Base-by-base conservation (phyloP, 2,113 vertebrate species). In the Phalacrocorax aristotelis region DNA sequence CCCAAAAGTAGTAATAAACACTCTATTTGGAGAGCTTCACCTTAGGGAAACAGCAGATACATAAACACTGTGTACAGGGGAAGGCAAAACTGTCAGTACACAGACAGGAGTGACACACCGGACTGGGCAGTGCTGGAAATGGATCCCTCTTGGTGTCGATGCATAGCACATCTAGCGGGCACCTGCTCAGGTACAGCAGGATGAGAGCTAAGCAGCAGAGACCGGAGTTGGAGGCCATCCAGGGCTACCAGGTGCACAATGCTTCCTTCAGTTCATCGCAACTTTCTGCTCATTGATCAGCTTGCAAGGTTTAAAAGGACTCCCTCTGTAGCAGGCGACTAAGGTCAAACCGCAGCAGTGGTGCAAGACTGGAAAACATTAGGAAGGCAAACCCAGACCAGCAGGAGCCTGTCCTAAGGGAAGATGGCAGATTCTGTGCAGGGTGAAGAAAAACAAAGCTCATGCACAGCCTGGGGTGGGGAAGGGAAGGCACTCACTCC, bases 1-100 rank as follows among this genome's bases (percentile, higher is more conserved):
- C 78, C 86, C 92, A 71, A 7, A 38, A 87, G 36, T 94, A 87
- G 90, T 87, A 96, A 92, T 57, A 92, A 83, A 95, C 95, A 92
- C 87, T 92, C 92, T 94, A 96, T 94, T 94, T 83, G 83, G 92
- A 94, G 92, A 96, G 86, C 86, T 90, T 83, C 94, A 90, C 78
- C 74, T 83, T 76, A 42, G 92, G 62, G 90, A 87, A 94, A 92
- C 78, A 96, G 78, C 82, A 94, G 92, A 83, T 87, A 94, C 83
- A 71, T 19, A 87, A 90, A 94, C 92, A 90, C 49, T 75, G 62
- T 69, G 86, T 79, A 87, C 69, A 71, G 34, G 82, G 89, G 66
- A 64, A 89, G 77, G 92, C 76, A 94, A 78, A 92, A 83, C 71
- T 55, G 85, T 85, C 71, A 60, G 92, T 74, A 87, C 71, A 65